Evolutionary conservation across 2,888 invertebrate genomes (phyloP), one percentile per base, ranked within the genome.

Genomic region (Lutraria lutraria): DNA sequence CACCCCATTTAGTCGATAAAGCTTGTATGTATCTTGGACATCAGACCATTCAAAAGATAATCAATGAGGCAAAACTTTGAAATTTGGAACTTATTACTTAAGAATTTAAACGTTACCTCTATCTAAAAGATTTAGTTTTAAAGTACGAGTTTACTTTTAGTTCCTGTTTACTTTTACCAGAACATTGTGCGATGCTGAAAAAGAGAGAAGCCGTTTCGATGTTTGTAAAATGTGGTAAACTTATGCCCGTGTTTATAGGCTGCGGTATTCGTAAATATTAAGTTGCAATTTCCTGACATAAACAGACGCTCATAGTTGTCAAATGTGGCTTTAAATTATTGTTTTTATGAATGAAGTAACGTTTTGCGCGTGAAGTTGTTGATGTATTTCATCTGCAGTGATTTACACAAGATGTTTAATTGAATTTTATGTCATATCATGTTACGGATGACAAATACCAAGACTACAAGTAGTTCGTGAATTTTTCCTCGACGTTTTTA

Each of bases 1-100:
- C 88, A 15, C 0, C 31, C 6, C 85, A 85, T 52, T 29, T 90
- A 8, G 53, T 56, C 16, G 79, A 91, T 63, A 80, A 54, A 53
- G 79, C 87, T 25, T 81, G 88, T 83, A 56, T 89, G 60, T 91
- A 83, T 68, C 83, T 91, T 19, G 91, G 88, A 54, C 85, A 91
- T 53, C 81, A 83, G n/a, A 89, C 91, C 13, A 89, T 91, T 29
- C 87, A 89, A 76, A 87, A 87, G 31, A 91, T 91, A 13, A 91
- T 91, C n/a, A 88, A 89, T 21, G 85, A 89, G 52, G 89, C 91
- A 15, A 88, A 84, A 79, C 68, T 88, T n/a, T 81, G 21, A 76
- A 21, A 12, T 54, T 1, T 15, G 15, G 19, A 19, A 8, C 12
- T 56, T 0, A n/a, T 25, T 68, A 63, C 15, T n/a, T n/a, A n/a